These are phyloP conservation scores for Oscheius sp. DNA, from an alignment of 2,888 invertebrate genomes.

Conservation along the genomic window DNA sequence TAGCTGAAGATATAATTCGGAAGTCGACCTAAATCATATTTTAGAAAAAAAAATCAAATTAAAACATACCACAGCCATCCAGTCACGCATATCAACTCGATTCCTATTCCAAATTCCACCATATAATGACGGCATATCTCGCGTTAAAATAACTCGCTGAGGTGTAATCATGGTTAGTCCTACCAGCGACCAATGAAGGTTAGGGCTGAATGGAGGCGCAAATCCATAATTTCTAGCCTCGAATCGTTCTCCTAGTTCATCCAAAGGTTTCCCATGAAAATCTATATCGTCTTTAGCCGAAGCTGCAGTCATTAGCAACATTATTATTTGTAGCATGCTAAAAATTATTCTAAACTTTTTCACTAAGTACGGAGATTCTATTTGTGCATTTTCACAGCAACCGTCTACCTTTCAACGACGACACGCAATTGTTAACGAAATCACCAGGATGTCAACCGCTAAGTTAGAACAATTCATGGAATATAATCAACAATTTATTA, in stretches of 20 bases:
- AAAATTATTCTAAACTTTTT: too few species aligned
- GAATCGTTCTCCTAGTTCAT: neutral
- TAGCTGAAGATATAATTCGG: conserved; percentile 3
- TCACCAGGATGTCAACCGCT: too few species aligned
- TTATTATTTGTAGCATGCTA: too few species aligned
- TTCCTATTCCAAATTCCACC: conserved; percentile 36
- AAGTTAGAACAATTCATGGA: too few species aligned
- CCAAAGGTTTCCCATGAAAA: neutral
- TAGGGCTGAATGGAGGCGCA: conserved; percentile 11
- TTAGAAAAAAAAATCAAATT: neutral
- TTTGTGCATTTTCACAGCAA: too few species aligned
- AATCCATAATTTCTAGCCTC: conserved; percentile 5
- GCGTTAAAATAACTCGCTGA: conserved; percentile 17
- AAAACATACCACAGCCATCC: conserved; percentile 24
- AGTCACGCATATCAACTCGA: conserved; percentile 22
- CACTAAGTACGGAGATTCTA: too few species aligned
- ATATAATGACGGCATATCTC: conserved; percentile 12
- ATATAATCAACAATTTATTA: conserved; percentile 20
- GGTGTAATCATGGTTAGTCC: conserved; percentile 28
- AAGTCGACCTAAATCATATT: conserved; percentile 14
- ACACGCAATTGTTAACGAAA: too few species aligned
- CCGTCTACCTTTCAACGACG: too few species aligned
- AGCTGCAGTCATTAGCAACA: too few species aligned
- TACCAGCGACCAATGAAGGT: conserved; percentile 9
- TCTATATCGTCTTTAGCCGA: conserved; percentile 3